These are phyloP conservation scores for Scomberomorus guttatus DNA, from an alignment of 2,797 vertebrate genomes.

Conservation along the genomic window DNA sequence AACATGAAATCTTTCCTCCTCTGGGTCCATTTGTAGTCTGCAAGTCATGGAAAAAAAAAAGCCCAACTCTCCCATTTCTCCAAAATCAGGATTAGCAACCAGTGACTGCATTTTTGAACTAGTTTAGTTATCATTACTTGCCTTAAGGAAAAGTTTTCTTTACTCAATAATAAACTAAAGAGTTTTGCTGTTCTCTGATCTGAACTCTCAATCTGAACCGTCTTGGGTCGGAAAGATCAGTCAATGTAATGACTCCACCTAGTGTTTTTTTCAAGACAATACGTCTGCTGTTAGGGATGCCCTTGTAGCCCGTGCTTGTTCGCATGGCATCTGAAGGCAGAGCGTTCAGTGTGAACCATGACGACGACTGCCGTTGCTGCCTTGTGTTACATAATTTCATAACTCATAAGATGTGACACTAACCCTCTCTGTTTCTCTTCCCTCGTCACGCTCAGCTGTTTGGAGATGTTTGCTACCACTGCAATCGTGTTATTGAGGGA, in stretches of 20 bases:
- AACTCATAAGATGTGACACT: constrained; percentile 19
- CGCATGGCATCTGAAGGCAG: constrained; percentile 41
- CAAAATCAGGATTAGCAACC: background rate
- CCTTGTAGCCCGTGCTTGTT: constrained; percentile 21
- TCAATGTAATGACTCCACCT: constrained; percentile 32
- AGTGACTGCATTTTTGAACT: background rate
- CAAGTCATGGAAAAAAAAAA: background rate
- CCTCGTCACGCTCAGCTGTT: constrained; percentile 88
- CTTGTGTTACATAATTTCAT: constrained; percentile 3
- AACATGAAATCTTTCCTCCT: background rate
- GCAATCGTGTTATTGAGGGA: constrained; percentile 97
- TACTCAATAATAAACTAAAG: too few relatives aligned
- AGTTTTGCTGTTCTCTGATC: background rate
- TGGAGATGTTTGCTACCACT: constrained; percentile 98
- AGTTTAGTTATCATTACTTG: background rate
- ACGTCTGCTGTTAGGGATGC: background rate
- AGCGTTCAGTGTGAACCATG: constrained; percentile 16
- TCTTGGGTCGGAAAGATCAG: background rate
- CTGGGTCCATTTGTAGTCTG: background rate
- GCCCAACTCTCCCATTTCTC: background rate
- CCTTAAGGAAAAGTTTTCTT: background rate
- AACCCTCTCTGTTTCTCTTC: constrained; percentile 42
- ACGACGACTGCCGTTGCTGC: background rate
- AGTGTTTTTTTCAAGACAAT: constrained; percentile 14
- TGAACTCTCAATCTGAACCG: background rate